Base-by-base conservation (phyloP, 2,888 invertebrate genomes). In the Ellobium chinense region DNA sequence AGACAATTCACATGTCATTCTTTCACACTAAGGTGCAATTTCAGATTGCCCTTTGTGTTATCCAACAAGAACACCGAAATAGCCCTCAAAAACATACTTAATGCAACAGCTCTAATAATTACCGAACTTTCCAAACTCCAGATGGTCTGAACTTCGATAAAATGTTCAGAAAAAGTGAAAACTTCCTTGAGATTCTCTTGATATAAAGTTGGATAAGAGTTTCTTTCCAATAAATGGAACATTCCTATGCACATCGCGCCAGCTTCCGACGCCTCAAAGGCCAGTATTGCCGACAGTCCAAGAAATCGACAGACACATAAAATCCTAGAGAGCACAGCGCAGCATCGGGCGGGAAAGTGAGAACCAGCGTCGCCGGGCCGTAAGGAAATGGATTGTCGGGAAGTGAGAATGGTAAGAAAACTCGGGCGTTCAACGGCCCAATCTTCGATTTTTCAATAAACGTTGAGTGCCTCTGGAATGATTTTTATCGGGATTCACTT, bases 391-490 rank as follows among this genome's bases (percentile, higher is more conserved):
- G 65, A 76, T 76, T 63, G 27, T 63, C 62, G 46, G 63, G 62
- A 36, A 31, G 1, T 37, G 31, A 39, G 62, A 62, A 29, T 14
- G n/a, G 58, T 34, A 60, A 63, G 74, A 9, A 37, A 74, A 60
- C 1, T 29, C 46, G 29, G 12, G 63, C 60, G 24, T 39, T 62
- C 73, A 7, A 18, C 36, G 46, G 31, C 46, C 39, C 29, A 46
- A 27, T n/a, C 46, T 74, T 74, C 74, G 74, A 74, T 74, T 63
- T 63, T 29, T 31, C 63, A 63, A 74, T 74, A 63, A 63, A 63
- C 63, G 46, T 29, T 5, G 21, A 63, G 63, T 37, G 39, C 37
- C 34, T 21, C 36, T 27, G 62, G 36, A 24, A 36, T 37, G 37
- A 62, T 39, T 39, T 74, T 63, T 39, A 63, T 74, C 58, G 54